Base-by-base conservation (phyloP, 2,797 vertebrate species). In the Sebastiscus tertius region DNA sequence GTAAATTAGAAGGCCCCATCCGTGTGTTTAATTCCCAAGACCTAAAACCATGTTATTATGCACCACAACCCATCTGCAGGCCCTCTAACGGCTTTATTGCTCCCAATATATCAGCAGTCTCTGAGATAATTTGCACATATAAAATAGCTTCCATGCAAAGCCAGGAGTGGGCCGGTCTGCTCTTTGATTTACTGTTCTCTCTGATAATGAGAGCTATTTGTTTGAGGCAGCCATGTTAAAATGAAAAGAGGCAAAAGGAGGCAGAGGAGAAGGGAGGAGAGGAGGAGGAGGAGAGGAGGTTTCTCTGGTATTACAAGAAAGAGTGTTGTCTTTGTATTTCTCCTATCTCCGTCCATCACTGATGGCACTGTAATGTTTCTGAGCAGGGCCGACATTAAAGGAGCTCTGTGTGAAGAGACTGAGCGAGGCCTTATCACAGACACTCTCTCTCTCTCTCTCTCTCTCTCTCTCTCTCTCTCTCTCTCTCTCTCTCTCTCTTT, bases 51-150 rank as follows among this genome's bases (percentile, higher is more conserved):
- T 27, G 9, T 10, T 64, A 34, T 75, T 62, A 39, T 34, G 56
- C 31, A 24, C 20, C 10, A 13, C n/a, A 64, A 27, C 55, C 29
- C 29, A 33, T 29, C 31, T 69, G 65, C 55, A 24, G 46, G 46
- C 29, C 12, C 18, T 63, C 42, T 64, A 65, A 33, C 33, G 4
- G 34, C 42, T 36, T 65, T 39, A 66, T 26, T 60, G 24, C n/a
- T 55, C 49, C 60, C 22, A 34, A 67, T 79, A 58, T 26, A 65
- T 84, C 33, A 73, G 36, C 67, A 27, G 36, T 24, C 39, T 65
- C 26, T 34, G n/a, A 55, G 72, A 66, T 34, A 12, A 64, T 58
- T 42, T 55, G 22, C 22, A 61, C 20, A 27, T 42, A 66, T 55
- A 42, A 33, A 27, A 56, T 29, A 52, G 20, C 10, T 55, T 58